Percentiles rank a stretch among this genome's conserved stretches.
phyloP scores from a whole-genome alignment of 23 tunicate genomes.

The Ciona savignyi region DNA sequence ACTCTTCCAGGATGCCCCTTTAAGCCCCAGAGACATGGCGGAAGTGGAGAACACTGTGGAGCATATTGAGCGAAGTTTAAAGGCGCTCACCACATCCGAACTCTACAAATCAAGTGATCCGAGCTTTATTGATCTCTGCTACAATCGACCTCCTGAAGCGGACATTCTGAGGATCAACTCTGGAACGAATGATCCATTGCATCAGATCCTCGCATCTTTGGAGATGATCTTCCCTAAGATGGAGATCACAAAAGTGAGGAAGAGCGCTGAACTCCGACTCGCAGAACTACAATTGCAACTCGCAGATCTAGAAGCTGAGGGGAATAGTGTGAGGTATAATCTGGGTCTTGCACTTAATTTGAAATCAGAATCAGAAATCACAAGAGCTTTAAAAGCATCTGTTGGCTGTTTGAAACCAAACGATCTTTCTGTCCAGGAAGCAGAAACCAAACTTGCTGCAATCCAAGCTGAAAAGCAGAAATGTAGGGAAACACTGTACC shows the following conservation, averaged over 20 bases:
- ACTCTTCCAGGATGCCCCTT: not conserved
- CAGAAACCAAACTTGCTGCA: constrained; percentile 9
- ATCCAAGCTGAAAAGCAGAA: constrained; percentile 13
- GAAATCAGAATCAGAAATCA: constrained; percentile 15
- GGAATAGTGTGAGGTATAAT: constrained; percentile 22
- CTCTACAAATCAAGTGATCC: not conserved
- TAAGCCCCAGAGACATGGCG: not conserved
- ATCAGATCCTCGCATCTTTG: constrained; percentile 1
- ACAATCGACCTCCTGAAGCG: constrained; percentile 12
- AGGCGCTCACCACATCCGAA: not conserved
- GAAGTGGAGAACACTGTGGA: not conserved
- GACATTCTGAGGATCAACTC: not conserved
- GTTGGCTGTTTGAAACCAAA: not conserved
- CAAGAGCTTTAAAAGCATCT: constrained; percentile 16
- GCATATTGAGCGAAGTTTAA: not conserved
- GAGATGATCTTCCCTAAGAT: constrained; percentile 19
- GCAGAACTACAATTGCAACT: constrained; percentile 22
- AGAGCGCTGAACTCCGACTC: constrained; percentile 26
- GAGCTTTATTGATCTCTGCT: constrained; percentile 16
- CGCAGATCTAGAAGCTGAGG: constrained; percentile 17
- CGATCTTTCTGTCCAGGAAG: constrained; percentile 10
- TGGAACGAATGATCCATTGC: not conserved
- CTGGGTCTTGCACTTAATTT: constrained; percentile 17
- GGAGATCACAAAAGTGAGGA: constrained; percentile 1
- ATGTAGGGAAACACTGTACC: constrained; percentile 14